Evolutionary conservation across 2,797 vertebrate species (phyloP).

Genomic region (Enteromius treurensis): DNA sequence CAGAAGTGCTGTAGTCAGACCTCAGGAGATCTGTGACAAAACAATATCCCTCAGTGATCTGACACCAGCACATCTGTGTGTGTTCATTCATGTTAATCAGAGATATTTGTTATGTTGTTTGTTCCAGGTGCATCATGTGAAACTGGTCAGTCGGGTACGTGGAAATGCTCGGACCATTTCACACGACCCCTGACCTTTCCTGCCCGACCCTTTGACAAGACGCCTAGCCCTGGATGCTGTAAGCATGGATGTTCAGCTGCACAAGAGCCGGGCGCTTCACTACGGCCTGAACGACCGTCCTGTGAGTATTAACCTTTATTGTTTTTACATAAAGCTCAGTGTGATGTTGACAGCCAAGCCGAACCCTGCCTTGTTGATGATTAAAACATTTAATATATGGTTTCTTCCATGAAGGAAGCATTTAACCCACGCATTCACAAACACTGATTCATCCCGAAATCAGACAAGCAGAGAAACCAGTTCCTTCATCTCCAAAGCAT

Average conservation of each 20-base stretch:
- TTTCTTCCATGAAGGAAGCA: not conserved
- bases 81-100: not conserved
- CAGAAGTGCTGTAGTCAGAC: conserved; percentile 12
- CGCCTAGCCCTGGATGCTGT: conserved; percentile 18
- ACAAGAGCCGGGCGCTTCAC: conserved; percentile 36
- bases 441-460: conserved; percentile 7
- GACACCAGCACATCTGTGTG: not conserved
- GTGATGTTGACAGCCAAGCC: not conserved
- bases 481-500: conserved; percentile 59
- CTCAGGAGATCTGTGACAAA: not conserved
- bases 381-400: not conserved
- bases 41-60: conserved; percentile 12
- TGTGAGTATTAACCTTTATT: conserved; percentile 36
- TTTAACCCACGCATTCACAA: not conserved
- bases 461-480: conserved; percentile 64
- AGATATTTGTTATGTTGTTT: not conserved
- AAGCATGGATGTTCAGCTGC: conserved; percentile 53
- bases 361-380: not conserved
- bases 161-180: conserved; percentile 37
- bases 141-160: conserved; percentile 11
- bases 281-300: conserved; percentile 46
- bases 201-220: conserved; percentile 7
- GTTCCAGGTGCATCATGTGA: conserved; percentile 30
- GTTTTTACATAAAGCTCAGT: too few relatives aligned
- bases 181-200: conserved; percentile 37